phyloP scores from a whole-genome alignment of 2,113 vertebrate species.

The Channa argus region DNA sequence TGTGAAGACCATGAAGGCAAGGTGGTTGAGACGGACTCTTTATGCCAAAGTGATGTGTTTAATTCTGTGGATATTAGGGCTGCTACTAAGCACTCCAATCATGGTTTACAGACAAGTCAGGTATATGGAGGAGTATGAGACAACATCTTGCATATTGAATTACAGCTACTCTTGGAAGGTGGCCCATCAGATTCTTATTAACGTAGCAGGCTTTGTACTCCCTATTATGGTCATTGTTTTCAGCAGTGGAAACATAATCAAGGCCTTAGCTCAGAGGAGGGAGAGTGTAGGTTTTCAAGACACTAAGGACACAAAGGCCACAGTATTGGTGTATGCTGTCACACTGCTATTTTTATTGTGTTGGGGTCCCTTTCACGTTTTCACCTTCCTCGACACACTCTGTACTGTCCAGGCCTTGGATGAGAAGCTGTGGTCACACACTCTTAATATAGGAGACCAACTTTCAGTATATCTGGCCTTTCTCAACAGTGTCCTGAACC shows the following conservation, averaged over 20 bases:
- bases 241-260: constrained; percentile 85
- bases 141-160: constrained; percentile 76
- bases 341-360: constrained; percentile 88
- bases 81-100: constrained; percentile 83
- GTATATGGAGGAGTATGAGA: constrained; percentile 30
- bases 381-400: constrained; percentile 82
- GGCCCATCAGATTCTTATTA: constrained; percentile 83
- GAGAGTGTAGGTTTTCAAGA: constrained; percentile 76
- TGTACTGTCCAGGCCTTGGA: constrained; percentile 59
- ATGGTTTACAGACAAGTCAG: constrained; percentile 79
- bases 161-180: constrained; percentile 82
- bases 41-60: constrained; percentile 87
- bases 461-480: constrained; percentile 84
- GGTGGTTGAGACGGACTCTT: constrained; percentile 80
- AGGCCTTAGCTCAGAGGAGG: constrained; percentile 77
- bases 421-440: constrained; percentile 59
- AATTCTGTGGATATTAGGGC: constrained; percentile 84
- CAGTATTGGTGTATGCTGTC: constrained; percentile 85
- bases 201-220: constrained; percentile 85
- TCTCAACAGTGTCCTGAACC: constrained; percentile 94
- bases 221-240: constrained; percentile 85
- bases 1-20: constrained; percentile 89
- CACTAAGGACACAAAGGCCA: constrained; percentile 85
- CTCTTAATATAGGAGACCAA: constrained; percentile 81
- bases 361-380: constrained; percentile 92